A percentile compares a stretch with the other conserved stretches of the same genome.
Conservation (phyloP, 1,140 invertebrate species). For the Nephotettix cincticeps region DNA sequence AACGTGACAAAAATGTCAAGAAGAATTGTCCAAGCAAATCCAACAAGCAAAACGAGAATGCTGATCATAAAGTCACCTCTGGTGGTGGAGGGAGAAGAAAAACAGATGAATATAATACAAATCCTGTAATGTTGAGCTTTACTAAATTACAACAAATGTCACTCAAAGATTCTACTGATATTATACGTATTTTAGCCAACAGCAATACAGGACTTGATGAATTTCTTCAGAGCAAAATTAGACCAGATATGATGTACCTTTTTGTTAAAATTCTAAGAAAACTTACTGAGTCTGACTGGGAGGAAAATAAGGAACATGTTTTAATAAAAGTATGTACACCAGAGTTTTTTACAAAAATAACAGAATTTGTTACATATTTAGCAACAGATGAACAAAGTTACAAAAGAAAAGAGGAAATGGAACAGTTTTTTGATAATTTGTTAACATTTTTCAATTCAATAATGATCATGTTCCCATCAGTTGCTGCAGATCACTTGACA, state of each 20-base stretch:
- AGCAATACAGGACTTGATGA: neutral
- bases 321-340: neutral
- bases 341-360: constrained; percentile 4
- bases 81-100: too few relatives aligned
- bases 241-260: constrained; percentile 7
- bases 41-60: too few relatives aligned
- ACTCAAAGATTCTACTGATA: constrained; percentile 1
- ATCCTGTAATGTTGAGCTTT: neutral
- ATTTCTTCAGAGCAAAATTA: neutral
- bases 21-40: too few relatives aligned
- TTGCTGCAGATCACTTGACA: neutral
- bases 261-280: neutral
- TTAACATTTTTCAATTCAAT: neutral
- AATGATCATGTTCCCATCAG: neutral
- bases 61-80: too few relatives aligned
- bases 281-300: constrained; percentile 1
- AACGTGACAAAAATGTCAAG: too few relatives aligned
- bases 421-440: constrained; percentile 10
- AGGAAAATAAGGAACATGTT: constrained; percentile 8
- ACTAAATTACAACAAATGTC: neutral
- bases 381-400: neutral
- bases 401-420: constrained; percentile 14
- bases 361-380: neutral
- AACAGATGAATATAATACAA: neutral
- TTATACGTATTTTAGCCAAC: constrained; percentile 5